Base-by-base conservation (phyloP, 2,888 invertebrate species). In the Thera britannica region DNA sequence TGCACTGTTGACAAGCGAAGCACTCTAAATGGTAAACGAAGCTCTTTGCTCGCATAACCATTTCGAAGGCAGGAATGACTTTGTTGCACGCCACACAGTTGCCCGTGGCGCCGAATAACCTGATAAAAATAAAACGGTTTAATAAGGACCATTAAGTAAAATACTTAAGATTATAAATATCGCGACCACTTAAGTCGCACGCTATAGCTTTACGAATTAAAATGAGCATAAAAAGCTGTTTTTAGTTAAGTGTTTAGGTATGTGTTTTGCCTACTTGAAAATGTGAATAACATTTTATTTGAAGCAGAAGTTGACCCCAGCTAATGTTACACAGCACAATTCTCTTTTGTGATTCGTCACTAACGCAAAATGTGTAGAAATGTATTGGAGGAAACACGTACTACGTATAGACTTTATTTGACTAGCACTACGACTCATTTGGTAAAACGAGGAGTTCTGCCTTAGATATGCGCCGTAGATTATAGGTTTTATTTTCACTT, bases 21-120 rank as follows among this genome's bases (percentile, higher is more conserved):
- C 98, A 98, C 90, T 98, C 98, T 90, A 98, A 95, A 93, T 98
- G 98, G 94, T 98, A 98, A 75, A 98, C 98, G 90, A 98, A 98
- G 84, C 96, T 96, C 90, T 97, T 96, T 76, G 98, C 98, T 88
- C 98, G 95, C 98, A 98, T 98, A 81, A 98, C 98, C 98, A 98
- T 97, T 94, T 98, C 98, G 92, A 98, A 98, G 75, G 98, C 98
- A 72, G 98, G 98, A 90, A 98, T 98, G 86, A 97, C 96, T 95
- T 98, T 98, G 92, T 96, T 96, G 94, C 98, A 98, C 67, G 98
- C 98, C 78, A 98, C 97, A 90, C 98, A 98, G 90, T 97, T 97
- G 79, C 98, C 98, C 51, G 97, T 97, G 81, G 96, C 97, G 76
- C 98, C 98, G 85, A 98, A 98, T 94, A 98, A 95, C 94, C 98